These are phyloP conservation scores for Calidris pygmaea DNA, from an alignment of 2,113 vertebrate species.

Conservation along the genomic window DNA sequence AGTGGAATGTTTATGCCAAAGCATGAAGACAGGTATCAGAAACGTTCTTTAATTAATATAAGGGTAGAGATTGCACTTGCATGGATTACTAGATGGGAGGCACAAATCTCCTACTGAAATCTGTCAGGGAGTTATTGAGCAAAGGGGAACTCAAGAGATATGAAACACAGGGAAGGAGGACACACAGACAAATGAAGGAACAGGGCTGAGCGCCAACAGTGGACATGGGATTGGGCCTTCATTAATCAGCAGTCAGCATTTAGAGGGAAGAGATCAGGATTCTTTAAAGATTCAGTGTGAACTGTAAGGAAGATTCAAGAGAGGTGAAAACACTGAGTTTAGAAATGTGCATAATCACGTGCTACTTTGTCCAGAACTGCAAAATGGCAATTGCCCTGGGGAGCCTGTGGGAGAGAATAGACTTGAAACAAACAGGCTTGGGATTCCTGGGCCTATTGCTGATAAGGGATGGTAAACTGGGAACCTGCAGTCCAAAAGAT, in stretches of 20 bases:
- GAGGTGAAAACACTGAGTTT: background rate
- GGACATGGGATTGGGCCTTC: background rate
- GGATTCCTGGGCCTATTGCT: background rate
- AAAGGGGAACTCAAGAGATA: background rate
- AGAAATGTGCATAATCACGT: background rate
- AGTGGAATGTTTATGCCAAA: background rate
- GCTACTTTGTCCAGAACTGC: background rate
- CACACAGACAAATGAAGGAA: background rate
- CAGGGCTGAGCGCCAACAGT: background rate
- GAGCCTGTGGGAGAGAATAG: background rate
- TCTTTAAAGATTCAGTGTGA: background rate
- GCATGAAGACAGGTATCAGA: background rate
- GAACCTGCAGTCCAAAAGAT: background rate
- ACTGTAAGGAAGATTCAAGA: background rate
- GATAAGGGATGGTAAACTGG: conserved; percentile 32
- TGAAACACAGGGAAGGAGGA: background rate
- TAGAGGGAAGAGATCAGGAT: background rate
- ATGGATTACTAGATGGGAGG: background rate
- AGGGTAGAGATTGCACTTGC: background rate
- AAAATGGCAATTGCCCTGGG: background rate
- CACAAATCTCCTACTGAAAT: background rate
- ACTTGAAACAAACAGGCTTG: background rate
- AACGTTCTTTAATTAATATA: background rate
- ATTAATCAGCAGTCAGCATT: background rate
- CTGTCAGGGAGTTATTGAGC: background rate